Percentiles rank a stretch among this genome's conserved stretches.
Conservation (phyloP, 2,797 vertebrate genomes). For the Pipistrellus pygmaeus region DNA sequence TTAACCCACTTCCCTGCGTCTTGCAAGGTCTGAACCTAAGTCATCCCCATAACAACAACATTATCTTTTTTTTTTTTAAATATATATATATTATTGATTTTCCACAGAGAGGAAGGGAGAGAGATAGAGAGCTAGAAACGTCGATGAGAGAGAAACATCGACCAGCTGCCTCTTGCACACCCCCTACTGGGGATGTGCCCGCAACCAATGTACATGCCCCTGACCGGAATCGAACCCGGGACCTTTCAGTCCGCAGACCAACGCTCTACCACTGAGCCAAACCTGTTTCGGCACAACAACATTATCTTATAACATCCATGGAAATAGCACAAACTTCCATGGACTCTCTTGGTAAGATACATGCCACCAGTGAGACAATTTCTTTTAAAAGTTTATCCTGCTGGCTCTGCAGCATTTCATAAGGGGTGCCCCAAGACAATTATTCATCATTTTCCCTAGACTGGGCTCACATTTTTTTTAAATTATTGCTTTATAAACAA, state of each 20-base stretch:
- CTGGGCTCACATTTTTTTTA: conserved; percentile 7
- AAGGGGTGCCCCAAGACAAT: background rate
- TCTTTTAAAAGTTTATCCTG: conserved; percentile 1
- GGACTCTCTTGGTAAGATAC: background rate
- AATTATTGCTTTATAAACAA: background rate
- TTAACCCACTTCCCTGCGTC: background rate
- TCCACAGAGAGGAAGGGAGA: too few species aligned
- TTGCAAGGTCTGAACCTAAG: conserved; percentile 4
- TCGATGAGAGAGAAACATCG: too few species aligned
- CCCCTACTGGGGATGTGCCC: too few species aligned
- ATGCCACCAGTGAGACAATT: background rate
- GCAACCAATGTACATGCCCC: too few species aligned
- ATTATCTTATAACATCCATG: background rate
- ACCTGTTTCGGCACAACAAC: too few species aligned
- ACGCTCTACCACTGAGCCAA: too few species aligned
- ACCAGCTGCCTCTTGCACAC: too few species aligned
- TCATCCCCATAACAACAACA: background rate
- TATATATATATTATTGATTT: too few species aligned
- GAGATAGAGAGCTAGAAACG: too few species aligned
- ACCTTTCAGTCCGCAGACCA: too few species aligned
- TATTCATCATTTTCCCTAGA: background rate
- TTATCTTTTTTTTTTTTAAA: too few species aligned
- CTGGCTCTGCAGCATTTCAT: background rate
- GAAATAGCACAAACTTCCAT: background rate
- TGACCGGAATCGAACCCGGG: too few species aligned